Evolutionary conservation across 2,888 invertebrate genomes (phyloP), one percentile per base, ranked within the genome.

Genomic region (Ellobium chinense): DNA sequence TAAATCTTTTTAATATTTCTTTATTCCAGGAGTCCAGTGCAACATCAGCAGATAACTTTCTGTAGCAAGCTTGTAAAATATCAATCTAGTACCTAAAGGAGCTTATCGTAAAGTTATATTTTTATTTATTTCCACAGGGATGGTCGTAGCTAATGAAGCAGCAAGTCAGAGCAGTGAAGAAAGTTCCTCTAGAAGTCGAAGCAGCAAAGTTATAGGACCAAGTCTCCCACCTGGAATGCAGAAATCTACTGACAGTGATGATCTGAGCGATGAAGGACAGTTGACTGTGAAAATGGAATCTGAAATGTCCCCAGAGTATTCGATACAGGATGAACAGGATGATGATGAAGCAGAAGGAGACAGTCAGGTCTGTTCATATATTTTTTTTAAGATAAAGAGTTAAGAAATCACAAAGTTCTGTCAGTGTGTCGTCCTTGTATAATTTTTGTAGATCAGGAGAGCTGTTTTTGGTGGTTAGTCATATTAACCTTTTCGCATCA

Each of bases 241-340:
- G 73, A 76, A 75, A 56, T 77, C 65, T 24, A 73, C 62, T 62
- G 75, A 81, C 62, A 63, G 70, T 12, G 77, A 78, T 74, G 75
- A 78, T 65, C 27, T 75, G 12, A 80, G 80, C 54, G 80, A 80
- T 60, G 80, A 80, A 54, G 75, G 73, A 1, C 69, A 73, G 27
- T 65, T 80, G 24, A 80, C 73, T 1, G 80, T 80, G 7, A 80
- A 80, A 74, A 70, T 76, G 80, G 80, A 80, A 18, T 54, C 83
- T 34, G 81, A 76, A 21, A 58, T 83, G 77, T 81, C 83, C 29
- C 80, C 83, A 34, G 76, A 70, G 21, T 72, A 78, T 63, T 29
- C 63, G 3, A 63, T 72, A 36, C 70, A 70, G 27, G 72, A 70
- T 65, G 69, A 65, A n/a, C 46, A 79, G 7, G 82, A 73, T 80